phyloP scores from a whole-genome alignment of 2,113 vertebrate genomes.

The Mesocricetus auratus region DNA sequence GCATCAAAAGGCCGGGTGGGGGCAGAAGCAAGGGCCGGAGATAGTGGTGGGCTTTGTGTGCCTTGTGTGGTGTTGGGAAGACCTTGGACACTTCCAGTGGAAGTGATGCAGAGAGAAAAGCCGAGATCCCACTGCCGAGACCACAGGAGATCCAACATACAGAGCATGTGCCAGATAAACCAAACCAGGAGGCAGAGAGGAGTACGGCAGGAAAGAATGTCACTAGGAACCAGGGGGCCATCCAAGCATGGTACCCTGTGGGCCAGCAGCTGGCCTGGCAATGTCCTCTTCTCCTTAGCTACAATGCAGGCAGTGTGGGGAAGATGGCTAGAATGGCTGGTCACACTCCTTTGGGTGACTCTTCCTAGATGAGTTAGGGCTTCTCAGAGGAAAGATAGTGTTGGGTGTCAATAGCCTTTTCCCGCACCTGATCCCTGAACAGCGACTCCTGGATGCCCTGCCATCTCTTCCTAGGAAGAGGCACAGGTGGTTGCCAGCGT shows the following conservation, averaged over 20 bases:
- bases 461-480: background rate
- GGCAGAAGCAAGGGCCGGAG: background rate
- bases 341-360: background rate
- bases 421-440: background rate
- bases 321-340: background rate
- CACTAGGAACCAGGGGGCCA: background rate
- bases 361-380: background rate
- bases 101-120: background rate
- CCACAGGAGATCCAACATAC: background rate
- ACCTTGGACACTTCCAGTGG: no score
- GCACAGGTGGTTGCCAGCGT: background rate
- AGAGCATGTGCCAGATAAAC: background rate
- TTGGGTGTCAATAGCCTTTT: background rate
- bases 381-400: background rate
- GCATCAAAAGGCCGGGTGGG: background rate
- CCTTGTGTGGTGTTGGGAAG: background rate
- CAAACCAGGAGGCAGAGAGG: background rate
- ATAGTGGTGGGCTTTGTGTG: accelerated
- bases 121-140: background rate
- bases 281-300: background rate
- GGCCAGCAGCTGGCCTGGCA: background rate
- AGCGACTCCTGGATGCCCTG: background rate
- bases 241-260: background rate
- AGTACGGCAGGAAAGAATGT: background rate
- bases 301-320: background rate